Percentiles rank a stretch among this genome's conserved stretches.
phyloP scores from a whole-genome alignment of 1,140 invertebrate genomes.

The Zelostemma sp. region DNA sequence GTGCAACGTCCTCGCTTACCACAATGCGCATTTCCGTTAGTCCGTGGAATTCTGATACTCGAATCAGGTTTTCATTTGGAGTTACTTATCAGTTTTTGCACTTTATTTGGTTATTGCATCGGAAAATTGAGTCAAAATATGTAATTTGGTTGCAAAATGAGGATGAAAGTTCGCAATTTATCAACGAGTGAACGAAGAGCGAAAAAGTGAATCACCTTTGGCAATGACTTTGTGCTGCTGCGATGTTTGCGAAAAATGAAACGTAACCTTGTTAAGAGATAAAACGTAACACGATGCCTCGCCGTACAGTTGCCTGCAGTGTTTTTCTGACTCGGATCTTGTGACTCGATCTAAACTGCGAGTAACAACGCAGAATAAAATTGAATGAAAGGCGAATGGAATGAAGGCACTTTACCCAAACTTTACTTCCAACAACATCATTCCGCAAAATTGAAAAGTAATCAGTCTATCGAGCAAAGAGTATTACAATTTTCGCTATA shows the following conservation, averaged over 20 bases:
- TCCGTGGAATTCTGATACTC: not conserved
- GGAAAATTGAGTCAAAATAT: not conserved
- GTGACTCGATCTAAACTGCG: not conserved
- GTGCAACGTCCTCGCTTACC: slow-evolving; percentile 45
- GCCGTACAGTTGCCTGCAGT: not conserved
- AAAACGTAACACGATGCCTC: slow-evolving; percentile 1
- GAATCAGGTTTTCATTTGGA: not conserved
- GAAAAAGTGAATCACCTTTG: not conserved
- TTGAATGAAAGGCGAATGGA: not conserved
- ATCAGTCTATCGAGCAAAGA: not conserved
- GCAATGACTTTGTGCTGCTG: not conserved
- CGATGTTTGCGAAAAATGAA: not conserved
- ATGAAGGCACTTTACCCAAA: not conserved
- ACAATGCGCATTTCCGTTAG: slow-evolving; percentile 9
- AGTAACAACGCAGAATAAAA: not conserved
- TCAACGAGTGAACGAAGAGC: not conserved
- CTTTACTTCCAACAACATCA: not conserved
- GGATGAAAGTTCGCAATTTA: not conserved
- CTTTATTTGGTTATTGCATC: no score
- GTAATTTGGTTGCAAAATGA: not conserved
- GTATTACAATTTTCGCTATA: not conserved
- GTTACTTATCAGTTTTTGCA: no score
- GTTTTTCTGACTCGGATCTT: not conserved
- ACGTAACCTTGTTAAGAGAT: slow-evolving; percentile 4
- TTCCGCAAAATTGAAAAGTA: not conserved